A percentile compares a stretch with the other conserved stretches of the same genome.
phyloP scores from a whole-genome alignment of 2,113 vertebrate genomes.

The human region DNA sequence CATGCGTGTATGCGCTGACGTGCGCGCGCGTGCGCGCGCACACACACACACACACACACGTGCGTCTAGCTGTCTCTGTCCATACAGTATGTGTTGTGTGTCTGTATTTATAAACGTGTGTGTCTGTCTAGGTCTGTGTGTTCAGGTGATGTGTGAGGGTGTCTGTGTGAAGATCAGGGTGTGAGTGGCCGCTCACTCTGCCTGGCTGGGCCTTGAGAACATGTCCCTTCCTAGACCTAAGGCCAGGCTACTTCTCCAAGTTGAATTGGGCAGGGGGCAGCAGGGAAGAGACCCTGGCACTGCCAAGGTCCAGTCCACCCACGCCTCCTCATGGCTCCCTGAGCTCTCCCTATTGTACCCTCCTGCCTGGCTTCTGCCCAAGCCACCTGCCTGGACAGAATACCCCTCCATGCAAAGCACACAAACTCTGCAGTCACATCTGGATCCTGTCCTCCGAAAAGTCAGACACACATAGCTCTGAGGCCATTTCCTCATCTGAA shows the following conservation, averaged over 20 bases:
- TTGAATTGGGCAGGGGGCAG: rapidly evolving
- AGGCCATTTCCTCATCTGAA: neutral
- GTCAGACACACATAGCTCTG: neutral
- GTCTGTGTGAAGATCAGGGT: neutral
- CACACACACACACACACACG: rapidly evolving
- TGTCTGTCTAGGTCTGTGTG: neutral
- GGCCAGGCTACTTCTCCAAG: neutral
- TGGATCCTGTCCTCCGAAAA: neutral
- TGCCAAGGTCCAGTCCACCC: too few relatives aligned
- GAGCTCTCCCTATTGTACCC: neutral
- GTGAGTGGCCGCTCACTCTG: neutral
- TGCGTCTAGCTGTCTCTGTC: neutral
- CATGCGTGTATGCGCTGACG: rapidly evolving
- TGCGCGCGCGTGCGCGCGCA: too few relatives aligned
- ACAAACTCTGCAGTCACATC: neutral
- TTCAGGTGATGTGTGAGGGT: neutral
- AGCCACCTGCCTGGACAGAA: neutral
- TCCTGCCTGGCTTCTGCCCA: neutral
- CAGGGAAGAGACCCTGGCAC: neutral
- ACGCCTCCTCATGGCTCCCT: neutral
- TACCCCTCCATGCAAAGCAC: neutral
- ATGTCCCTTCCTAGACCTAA: neutral
- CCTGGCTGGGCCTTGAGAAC: neutral
- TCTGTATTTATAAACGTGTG: neutral
- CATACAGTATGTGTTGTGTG: rapidly evolving